phyloP scores from a whole-genome alignment of 2,113 vertebrate genomes.

The Pan paniscus region DNA sequence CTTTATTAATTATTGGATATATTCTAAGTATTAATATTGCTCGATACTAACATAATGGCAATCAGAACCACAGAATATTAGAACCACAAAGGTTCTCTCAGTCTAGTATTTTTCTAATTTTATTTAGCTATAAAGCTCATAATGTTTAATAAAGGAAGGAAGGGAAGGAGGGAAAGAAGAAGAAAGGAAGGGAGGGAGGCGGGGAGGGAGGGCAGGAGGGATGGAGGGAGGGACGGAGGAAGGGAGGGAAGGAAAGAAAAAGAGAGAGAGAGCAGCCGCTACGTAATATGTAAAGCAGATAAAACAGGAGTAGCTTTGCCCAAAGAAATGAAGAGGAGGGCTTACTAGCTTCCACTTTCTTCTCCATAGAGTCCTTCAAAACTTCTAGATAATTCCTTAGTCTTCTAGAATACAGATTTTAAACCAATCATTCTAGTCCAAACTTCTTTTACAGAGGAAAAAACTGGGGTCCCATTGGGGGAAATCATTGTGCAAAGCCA shows the following conservation, averaged over 20 bases:
- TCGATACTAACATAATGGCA: neutral
- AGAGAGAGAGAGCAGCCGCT: neutral
- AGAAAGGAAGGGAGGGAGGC: no score
- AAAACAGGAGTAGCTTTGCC: neutral
- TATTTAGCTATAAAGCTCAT: neutral
- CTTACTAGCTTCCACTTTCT: neutral
- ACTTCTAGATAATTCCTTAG: neutral
- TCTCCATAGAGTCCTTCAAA: neutral
- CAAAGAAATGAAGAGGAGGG: neutral
- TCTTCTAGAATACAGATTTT: neutral
- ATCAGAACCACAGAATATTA: neutral
- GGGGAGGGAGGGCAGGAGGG: neutral
- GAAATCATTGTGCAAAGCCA: neutral
- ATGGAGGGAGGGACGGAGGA: no score
- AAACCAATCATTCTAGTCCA: neutral
- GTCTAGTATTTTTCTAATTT: neutral
- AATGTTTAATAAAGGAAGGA: neutral
- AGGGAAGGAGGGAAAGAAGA: no score
- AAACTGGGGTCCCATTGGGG: neutral
- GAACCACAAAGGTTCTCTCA: neutral
- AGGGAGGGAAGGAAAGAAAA: neutral
- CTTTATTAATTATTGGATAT: neutral
- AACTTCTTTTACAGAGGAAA: neutral
- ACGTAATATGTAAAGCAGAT: neutral
- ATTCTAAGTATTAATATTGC: neutral